Base-by-base conservation (phyloP, 2,113 vertebrate genomes). In the Ceratotherium simum region DNA sequence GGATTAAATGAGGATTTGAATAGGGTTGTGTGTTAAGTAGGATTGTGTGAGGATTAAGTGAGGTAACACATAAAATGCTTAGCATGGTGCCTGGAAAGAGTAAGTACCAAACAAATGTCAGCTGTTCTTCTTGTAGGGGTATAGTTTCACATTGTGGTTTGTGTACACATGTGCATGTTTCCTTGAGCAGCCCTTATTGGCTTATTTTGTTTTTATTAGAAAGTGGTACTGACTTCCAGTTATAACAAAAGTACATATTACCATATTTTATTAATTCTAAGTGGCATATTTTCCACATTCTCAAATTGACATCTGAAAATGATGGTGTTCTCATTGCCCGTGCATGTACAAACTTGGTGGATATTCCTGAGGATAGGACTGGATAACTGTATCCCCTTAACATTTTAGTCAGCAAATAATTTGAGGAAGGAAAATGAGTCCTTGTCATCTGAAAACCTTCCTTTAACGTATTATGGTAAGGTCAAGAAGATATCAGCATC, bases 201-300 rank as follows among this genome's bases (percentile, higher is more conserved):
- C 80, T 78, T 84, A 64, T 39, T 70, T 81, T 91, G 29, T 13
- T 94, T 94, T 91, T 65, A 72, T 78, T 91, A 58, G 76, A 96
- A 91, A 87, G 8, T 79, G 27, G 36, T 29, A 56, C 31, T 84
- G 31, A 76, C 62, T 67, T 72, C 25, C 56, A 12, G 65, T 54
- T 88, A 39, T 5, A 81, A 54, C 70, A 64, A 72, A 89, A 81
- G 42, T 62, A 81, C 27, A 42, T 16, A 42, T 39, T 62, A 51
- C 33, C 25, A 27, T 70, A 54, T 89, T 73, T 72, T 72, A 54
- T 89, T 94, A 56, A 64, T 89, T 88, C 42, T 81, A 51, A 88
- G 56, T 8, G 25, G 20, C 33, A 20, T 36, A 39, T 73, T 73
- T 89, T 94, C 60, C 31, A 84, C 79, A 58, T 67, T 82, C 76